Conservation (phyloP, 2,888 invertebrate species). For the Minunthozetes semirufus region DNA sequence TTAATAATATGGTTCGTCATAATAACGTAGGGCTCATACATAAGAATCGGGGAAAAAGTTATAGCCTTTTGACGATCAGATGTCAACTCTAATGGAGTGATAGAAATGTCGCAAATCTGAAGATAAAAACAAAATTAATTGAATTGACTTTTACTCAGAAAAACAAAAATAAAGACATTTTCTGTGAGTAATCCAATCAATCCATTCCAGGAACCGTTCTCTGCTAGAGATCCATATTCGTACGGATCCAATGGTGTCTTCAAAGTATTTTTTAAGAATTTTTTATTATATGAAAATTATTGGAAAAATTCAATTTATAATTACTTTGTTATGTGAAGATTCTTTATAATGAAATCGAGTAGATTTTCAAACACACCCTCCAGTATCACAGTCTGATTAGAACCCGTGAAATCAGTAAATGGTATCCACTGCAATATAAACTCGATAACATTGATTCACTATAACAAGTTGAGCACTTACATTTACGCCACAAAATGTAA, state of each 20-base stretch:
- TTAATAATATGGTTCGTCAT: not conserved
- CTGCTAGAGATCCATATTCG: not conserved
- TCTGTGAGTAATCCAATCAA: not conserved
- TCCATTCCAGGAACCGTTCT: not conserved
- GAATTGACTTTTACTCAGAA: too few relatives aligned
- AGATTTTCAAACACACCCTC: not conserved
- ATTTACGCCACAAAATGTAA: not conserved
- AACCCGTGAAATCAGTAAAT: not conserved
- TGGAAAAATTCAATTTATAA: not conserved
- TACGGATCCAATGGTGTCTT: not conserved
- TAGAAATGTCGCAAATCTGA: conserved; percentile 5
- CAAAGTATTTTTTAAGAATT: not conserved
- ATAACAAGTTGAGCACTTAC: not conserved
- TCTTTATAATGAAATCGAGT: not conserved
- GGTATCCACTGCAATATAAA: not conserved
- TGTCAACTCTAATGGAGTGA: conserved; percentile 3
- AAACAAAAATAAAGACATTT: not conserved
- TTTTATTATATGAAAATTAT: not conserved
- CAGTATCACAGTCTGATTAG: not conserved
- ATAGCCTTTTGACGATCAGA: not conserved
- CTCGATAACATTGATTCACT: too few relatives aligned
- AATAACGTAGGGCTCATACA: conserved; percentile 13
- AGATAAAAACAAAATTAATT: too few relatives aligned
- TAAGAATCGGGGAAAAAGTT: not conserved
- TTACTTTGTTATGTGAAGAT: not conserved